phyloP scores from a whole-genome alignment of 2,888 invertebrate genomes.

The Rhopalosiphum nymphaeae region DNA sequence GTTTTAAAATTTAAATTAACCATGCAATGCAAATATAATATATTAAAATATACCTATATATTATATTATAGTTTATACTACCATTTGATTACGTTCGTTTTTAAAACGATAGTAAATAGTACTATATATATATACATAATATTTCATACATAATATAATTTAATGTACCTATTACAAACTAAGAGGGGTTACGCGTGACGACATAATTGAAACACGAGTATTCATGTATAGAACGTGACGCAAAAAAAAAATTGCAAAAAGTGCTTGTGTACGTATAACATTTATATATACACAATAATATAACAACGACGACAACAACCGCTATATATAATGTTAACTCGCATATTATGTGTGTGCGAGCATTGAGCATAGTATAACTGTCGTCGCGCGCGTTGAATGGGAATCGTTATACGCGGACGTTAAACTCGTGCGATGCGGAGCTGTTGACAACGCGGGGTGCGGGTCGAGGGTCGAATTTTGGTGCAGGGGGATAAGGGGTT shows the following conservation, averaged over 20 bases:
- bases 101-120: neutral
- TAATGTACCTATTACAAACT: neutral
- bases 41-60: neutral
- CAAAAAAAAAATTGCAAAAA: neutral
- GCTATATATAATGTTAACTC: neutral
- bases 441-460: slow-evolving; percentile 12
- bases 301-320: neutral
- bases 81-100: neutral
- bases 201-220: neutral
- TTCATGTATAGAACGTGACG: neutral
- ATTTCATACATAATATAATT: neutral
- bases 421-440: slow-evolving; percentile 60
- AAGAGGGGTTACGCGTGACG: neutral
- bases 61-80: neutral
- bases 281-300: neutral
- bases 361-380: slow-evolving; percentile 16
- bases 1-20: neutral
- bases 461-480: neutral
- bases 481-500: neutral
- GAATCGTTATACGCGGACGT: slow-evolving; percentile 65
- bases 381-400: slow-evolving; percentile 47
- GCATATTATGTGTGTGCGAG: neutral
- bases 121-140: too few relatives aligned
- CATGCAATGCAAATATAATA: neutral
- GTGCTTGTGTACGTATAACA: neutral